Conservation (phyloP, 2,797 vertebrate species). For the Muscicapa comitata region DNA sequence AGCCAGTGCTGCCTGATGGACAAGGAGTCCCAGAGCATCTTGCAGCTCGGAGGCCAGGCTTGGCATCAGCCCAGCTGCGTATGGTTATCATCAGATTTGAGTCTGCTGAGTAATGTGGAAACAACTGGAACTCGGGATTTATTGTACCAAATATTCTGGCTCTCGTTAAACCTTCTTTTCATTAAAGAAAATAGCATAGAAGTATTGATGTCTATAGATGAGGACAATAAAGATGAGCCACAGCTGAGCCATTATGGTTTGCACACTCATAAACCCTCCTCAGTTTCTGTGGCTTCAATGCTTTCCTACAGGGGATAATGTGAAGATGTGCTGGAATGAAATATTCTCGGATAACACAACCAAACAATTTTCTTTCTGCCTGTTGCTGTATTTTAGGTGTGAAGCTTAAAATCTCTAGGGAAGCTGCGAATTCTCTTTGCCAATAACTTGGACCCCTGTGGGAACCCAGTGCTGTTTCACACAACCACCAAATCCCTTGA, state of each 20-base stretch:
- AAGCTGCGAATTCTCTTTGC: neutral
- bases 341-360: neutral
- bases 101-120: neutral
- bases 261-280: slow-evolving; percentile 35
- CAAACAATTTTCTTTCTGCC: slow-evolving; percentile 22
- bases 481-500: fast-evolving
- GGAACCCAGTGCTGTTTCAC: neutral
- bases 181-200: slow-evolving; percentile 51
- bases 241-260: slow-evolving; percentile 30
- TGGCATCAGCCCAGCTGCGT: neutral
- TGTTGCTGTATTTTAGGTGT: neutral
- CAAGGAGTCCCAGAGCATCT: neutral
- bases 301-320: neutral
- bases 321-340: slow-evolving; percentile 5
- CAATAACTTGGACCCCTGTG: neutral
- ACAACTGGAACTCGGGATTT: neutral
- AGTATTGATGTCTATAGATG: slow-evolving; percentile 32
- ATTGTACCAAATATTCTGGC: neutral
- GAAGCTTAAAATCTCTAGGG: neutral
- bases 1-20: neutral
- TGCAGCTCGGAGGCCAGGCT: neutral
- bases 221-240: slow-evolving; percentile 46
- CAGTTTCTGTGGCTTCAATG: neutral
- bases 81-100: neutral
- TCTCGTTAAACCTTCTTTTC: neutral